These are phyloP conservation scores for Eudasyphora cyanicolor DNA, from an alignment of 2,888 invertebrate species.

Conservation along the genomic window DNA sequence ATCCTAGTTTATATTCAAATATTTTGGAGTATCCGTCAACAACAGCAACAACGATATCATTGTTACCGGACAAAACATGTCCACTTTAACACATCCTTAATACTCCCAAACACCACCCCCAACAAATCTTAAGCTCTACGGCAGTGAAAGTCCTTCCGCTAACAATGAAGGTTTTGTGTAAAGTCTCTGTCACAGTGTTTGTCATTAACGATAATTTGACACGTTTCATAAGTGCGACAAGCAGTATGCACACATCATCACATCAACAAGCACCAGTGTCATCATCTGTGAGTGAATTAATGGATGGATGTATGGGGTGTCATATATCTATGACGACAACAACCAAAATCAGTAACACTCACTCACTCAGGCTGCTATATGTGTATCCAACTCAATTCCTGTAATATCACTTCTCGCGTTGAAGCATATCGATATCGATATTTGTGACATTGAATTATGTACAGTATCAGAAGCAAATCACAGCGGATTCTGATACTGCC, in stretches of 20 bases:
- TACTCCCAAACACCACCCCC: no score
- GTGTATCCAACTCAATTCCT: no score
- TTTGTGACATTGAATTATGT: not conserved
- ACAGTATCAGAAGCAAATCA: not conserved
- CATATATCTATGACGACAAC: not conserved
- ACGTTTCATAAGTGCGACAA: not conserved
- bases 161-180: not conserved
- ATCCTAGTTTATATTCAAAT: constrained; percentile 34
- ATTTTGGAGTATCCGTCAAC: constrained; percentile 49
- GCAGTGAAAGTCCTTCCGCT: not conserved
- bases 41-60: constrained; percentile 22
- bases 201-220: constrained; percentile 33
- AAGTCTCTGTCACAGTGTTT: constrained; percentile 18
- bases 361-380: no score
- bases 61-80: constrained; percentile 34
- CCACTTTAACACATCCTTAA: not conserved
- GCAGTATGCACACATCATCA: not conserved
- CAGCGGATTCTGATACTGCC: not conserved
- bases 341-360: not conserved
- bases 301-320: no score
- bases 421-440: not conserved
- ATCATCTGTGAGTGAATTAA: no score
- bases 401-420: no score
- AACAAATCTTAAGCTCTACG: not conserved
- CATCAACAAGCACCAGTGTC: no score